A percentile compares a stretch with the other conserved stretches of the same genome.
Evolutionary conservation across 2,888 invertebrate genomes (phyloP).

Genomic region (Scotopteryx bipunctaria): DNA sequence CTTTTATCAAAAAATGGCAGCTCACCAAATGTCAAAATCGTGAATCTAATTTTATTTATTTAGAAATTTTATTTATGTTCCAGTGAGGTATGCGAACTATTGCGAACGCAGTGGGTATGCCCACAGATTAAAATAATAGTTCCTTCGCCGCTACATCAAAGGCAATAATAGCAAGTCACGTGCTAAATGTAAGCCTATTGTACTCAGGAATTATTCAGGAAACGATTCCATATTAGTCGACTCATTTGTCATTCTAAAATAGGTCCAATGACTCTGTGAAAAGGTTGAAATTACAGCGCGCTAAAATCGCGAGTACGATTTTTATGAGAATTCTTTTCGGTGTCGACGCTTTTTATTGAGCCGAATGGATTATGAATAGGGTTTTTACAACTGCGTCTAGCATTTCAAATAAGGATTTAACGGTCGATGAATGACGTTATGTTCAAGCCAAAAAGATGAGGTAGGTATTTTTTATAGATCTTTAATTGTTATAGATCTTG

Average conservation of each 20-base stretch:
- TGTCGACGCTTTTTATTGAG: conserved; percentile 4
- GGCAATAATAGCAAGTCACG: conserved; percentile 32
- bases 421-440: background rate
- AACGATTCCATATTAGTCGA: conserved; percentile 29
- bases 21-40: too few relatives aligned
- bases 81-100: too few relatives aligned
- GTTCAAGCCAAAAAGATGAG: background rate
- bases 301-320: background rate
- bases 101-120: too few relatives aligned
- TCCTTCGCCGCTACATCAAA: conserved; percentile 22
- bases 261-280: conserved; percentile 8
- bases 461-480: too few relatives aligned
- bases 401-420: background rate
- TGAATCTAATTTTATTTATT: too few relatives aligned
- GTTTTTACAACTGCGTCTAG: conserved; percentile 2
- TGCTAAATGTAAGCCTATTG: conserved; percentile 27
- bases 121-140: too few relatives aligned
- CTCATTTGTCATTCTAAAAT: conserved; percentile 20
- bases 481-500: too few relatives aligned
- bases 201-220: conserved; percentile 33
- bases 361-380: conserved; percentile 11
- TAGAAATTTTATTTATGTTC: too few relatives aligned
- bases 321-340: conserved; percentile 12
- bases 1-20: too few relatives aligned
- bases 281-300: conserved; percentile 17